Percentiles rank a stretch among this genome's conserved stretches.
These are phyloP conservation scores for Monopterus albus DNA, from an alignment of 2,113 vertebrate genomes.

Conservation along the genomic window DNA sequence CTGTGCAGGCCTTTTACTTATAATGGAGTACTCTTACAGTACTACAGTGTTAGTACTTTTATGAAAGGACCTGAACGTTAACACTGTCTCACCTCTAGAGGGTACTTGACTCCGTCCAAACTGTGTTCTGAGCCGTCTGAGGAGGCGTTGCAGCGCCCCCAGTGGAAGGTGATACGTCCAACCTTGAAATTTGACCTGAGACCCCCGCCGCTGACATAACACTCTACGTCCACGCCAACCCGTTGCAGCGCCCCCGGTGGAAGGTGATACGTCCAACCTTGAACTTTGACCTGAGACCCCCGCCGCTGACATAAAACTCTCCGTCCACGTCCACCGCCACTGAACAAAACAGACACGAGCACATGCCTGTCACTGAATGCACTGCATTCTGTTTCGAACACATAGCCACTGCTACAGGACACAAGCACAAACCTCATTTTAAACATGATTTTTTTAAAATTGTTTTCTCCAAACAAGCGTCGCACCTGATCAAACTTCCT, in stretches of 20 bases:
- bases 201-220: conserved; percentile 90
- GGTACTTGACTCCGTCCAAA: conserved; percentile 92
- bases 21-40: background rate
- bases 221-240: conserved; percentile 91
- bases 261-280: conserved; percentile 93
- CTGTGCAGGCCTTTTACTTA: too few relatives aligned
- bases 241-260: too few relatives aligned
- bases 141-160: conserved; percentile 94
- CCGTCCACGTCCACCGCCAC: conserved; percentile 93
- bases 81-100: conserved; percentile 88
- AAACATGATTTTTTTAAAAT: too few relatives aligned
- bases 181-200: conserved; percentile 89
- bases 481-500: too few relatives aligned
- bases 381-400: too few relatives aligned
- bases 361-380: background rate
- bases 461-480: background rate
- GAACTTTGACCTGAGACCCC: conserved; percentile 87
- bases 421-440: too few relatives aligned
- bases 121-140: conserved; percentile 96
- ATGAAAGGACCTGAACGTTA: background rate
- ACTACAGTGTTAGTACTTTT: background rate
- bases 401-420: too few relatives aligned
- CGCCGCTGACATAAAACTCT: conserved; percentile 91
- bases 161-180: conserved; percentile 94
- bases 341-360: conserved; percentile 55